Conservation (phyloP, 2,113 vertebrate genomes). For the Pyrgilauda ruficollis region DNA sequence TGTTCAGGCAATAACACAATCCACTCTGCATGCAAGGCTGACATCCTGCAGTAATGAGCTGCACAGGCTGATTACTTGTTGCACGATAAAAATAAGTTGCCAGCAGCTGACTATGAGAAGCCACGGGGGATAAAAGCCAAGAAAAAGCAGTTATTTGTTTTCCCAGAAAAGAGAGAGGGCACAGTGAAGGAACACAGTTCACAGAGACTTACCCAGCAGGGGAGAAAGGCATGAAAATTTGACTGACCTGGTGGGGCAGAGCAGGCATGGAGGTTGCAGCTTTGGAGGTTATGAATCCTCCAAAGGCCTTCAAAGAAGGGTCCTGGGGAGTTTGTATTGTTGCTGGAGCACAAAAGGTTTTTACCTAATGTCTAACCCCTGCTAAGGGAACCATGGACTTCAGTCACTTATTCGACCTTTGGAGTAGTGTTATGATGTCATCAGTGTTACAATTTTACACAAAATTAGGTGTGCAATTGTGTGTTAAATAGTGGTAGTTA, state of each 20-base stretch:
- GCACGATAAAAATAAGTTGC: not conserved
- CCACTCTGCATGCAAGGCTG: not conserved
- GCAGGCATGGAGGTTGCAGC: accelerated
- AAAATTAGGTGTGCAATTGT: conserved; percentile 77
- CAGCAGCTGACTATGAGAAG: not conserved
- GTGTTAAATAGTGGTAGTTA: conserved; percentile 73
- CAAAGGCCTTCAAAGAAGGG: not conserved
- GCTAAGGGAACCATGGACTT: not conserved
- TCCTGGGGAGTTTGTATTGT: not conserved
- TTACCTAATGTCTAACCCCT: not conserved
- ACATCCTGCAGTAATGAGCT: not conserved
- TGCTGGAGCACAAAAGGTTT: not conserved
- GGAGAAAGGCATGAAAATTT: not conserved
- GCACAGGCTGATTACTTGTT: not conserved
- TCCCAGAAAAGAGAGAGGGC: not conserved
- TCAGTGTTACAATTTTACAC: conserved; percentile 73
- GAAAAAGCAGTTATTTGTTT: not conserved
- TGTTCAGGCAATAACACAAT: not conserved
- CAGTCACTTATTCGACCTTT: conserved; percentile 19
- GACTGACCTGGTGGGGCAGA: not conserved
- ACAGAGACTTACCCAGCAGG: not conserved
- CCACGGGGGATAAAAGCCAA: not conserved
- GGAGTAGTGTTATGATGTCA: conserved; percentile 59
- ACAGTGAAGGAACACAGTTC: not conserved
- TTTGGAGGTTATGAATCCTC: not conserved